Percentiles rank a stretch among this genome's conserved stretches.
These are phyloP conservation scores for Sweltsa coloradensis DNA, from an alignment of 1,140 invertebrate species.

Conservation along the genomic window DNA sequence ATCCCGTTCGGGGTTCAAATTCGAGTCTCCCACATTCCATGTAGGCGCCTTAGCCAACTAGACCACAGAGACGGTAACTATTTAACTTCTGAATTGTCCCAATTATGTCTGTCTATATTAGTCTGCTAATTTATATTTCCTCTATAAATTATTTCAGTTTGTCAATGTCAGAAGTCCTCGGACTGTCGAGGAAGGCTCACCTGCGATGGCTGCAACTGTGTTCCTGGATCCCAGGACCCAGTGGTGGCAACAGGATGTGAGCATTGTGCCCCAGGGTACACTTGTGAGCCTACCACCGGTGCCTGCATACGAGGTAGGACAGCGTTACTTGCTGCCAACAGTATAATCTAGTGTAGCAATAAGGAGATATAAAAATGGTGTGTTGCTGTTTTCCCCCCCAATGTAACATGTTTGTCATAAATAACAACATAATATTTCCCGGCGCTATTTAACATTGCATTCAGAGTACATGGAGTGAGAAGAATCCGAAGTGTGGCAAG, in stretches of 20 bases:
- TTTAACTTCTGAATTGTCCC: too few relatives aligned
- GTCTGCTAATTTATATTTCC: too few relatives aligned
- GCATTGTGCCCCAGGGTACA: conserved; percentile 58
- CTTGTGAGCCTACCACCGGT: conserved; percentile 59
- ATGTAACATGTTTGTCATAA: too few relatives aligned
- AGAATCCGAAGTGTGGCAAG: too few relatives aligned
- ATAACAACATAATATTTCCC: too few relatives aligned
- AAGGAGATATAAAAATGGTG: conserved; percentile 14
- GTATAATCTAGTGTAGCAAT: neutral
- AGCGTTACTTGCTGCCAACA: neutral
- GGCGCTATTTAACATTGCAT: too few relatives aligned
- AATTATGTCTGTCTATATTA: too few relatives aligned
- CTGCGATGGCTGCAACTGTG: conserved; percentile 56
- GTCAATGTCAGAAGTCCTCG: conserved; percentile 46
- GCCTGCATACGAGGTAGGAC: conserved; percentile 67
- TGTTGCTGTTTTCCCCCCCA: conserved; percentile 28
- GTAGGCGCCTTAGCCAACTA: too few relatives aligned
- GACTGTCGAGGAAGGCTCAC: conserved; percentile 43
- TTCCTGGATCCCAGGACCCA: conserved; percentile 22
- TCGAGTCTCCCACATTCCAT: too few relatives aligned
- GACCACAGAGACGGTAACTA: too few relatives aligned
- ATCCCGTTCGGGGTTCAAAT: too few relatives aligned
- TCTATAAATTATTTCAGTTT: conserved; percentile 45
- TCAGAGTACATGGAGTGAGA: too few relatives aligned
- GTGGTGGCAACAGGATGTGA: conserved; percentile 41